Base-by-base conservation (phyloP, 2,888 invertebrate genomes). In the Apodemia mormo region DNA sequence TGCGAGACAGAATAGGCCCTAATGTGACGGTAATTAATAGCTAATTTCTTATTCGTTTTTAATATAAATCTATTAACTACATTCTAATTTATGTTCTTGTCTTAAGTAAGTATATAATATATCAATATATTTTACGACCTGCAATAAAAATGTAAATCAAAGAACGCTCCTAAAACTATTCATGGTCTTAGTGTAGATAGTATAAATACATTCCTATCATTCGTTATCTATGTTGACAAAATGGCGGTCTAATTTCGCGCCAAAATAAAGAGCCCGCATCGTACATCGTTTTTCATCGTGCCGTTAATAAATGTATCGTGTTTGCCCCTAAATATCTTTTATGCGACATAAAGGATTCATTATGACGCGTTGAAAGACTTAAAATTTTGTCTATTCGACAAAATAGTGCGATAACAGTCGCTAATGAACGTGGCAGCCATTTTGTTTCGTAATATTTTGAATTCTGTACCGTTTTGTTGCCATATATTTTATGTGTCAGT, bases 331-430 rank as follows among this genome's bases (percentile, higher is more conserved):
- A 89, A 86, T 86, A 85, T 88, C 87, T 83, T 90, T 90, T 88
- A 85, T 83, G 81, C 79, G 82, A 61, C 61, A 61, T 61, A 61
- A 61, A 61, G 86, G 85, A 82, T 87, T 90, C 89, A 92, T 92
- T 89, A 90, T 82, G 82, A 85, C 87, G 85, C 85, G 86, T 82
- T 91, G 87, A 93, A 92, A 89, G 90, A 91, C 88, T 89, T 84
- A 82, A 88, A 89, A 90, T 92, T 91, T 89, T 85, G 93, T 89
- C 91, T 89, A 91, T 89, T 90, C 88, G 86, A 86, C 92, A 87
- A 87, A 90, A 93, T 92, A 92, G 92, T 92, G 89, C 83, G 90
- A 89, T 91, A 90, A 86, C 87, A 85, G 85, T 9, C 80, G 87
- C 89, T 93, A 93, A 93, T 92, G 92, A 93, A 83, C 85, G 83